Evolutionary conservation across 23 tunicate species (phyloP).

Genomic region (Halocynthia aurantium): DNA sequence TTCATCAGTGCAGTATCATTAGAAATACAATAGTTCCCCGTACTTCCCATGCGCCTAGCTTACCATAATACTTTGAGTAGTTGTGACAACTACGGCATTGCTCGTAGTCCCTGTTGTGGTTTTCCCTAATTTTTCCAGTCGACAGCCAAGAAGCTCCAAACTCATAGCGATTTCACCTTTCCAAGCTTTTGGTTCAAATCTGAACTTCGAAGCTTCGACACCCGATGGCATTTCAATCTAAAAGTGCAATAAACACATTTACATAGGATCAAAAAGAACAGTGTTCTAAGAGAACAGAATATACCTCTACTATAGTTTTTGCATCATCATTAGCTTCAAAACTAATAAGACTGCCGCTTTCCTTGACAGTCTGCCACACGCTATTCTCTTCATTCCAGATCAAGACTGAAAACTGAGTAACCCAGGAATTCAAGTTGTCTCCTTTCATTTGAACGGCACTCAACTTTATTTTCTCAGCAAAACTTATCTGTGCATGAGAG

Average conservation of each 20-base stretch:
- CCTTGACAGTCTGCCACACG: constrained; percentile 54
- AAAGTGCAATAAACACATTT: background rate
- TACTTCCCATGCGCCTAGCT: too few species aligned
- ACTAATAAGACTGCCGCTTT: constrained; percentile 20
- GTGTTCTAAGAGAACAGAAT: background rate
- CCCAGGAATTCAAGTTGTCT: constrained; percentile 56
- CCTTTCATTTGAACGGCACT: constrained; percentile 34
- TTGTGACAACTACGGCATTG: constrained; percentile 27
- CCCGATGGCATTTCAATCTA: constrained; percentile 55
- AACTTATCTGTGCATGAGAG: too few species aligned
- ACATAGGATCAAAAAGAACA: background rate
- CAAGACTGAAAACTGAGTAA: constrained; percentile 46
- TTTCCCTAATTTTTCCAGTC: constrained; percentile 31
- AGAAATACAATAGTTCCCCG: background rate
- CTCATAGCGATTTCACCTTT: constrained; percentile 31
- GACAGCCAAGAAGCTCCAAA: constrained; percentile 57
- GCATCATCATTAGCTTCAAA: constrained; percentile 57
- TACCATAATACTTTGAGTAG: background rate
- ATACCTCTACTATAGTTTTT: constrained; percentile 34
- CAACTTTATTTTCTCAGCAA: too few species aligned
- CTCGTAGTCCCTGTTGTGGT: constrained; percentile 34
- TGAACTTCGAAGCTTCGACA: constrained; percentile 44
- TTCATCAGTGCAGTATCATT: too few species aligned
- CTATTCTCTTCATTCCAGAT: constrained; percentile 42
- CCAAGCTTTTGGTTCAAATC: constrained; percentile 65